Evolutionary conservation across 1,140 invertebrate species (phyloP).

Genomic region (Eupristina koningsbergeri): DNA sequence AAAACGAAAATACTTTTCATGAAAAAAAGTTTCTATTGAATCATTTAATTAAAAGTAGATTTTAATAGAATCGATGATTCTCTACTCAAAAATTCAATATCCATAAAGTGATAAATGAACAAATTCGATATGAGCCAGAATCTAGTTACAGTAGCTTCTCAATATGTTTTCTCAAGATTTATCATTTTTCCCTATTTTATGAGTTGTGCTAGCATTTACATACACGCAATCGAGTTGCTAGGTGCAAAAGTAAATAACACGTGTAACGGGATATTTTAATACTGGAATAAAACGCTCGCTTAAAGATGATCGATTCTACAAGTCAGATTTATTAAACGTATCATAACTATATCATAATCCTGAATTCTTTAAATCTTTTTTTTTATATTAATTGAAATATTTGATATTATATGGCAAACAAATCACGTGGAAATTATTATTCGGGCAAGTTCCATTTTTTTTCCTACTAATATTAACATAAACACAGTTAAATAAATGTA

Average conservation of each 20-base stretch:
- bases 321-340: not conserved
- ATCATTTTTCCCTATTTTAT: not conserved
- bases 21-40: not conserved
- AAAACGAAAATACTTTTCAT: not conserved
- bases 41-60: not conserved
- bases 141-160: not conserved
- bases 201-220: not conserved
- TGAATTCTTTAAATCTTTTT: not conserved
- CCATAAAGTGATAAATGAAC: conserved; percentile 1
- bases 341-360: not conserved
- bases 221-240: conserved; percentile 5
- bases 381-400: no score
- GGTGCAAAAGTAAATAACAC: conserved; percentile 1
- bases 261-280: conserved; percentile 47
- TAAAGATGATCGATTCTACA: not conserved
- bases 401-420: no score
- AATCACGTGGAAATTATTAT: no score
- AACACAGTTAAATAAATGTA: no score
- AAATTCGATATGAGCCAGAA: not conserved
- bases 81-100: conserved; percentile 20
- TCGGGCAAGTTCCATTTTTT: no score
- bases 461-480: no score
- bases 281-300: conserved; percentile 32
- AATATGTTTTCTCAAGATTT: not conserved
- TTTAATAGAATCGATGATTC: not conserved